phyloP scores from a whole-genome alignment of 2,113 vertebrate species.

The Ardeotis arabs region DNA sequence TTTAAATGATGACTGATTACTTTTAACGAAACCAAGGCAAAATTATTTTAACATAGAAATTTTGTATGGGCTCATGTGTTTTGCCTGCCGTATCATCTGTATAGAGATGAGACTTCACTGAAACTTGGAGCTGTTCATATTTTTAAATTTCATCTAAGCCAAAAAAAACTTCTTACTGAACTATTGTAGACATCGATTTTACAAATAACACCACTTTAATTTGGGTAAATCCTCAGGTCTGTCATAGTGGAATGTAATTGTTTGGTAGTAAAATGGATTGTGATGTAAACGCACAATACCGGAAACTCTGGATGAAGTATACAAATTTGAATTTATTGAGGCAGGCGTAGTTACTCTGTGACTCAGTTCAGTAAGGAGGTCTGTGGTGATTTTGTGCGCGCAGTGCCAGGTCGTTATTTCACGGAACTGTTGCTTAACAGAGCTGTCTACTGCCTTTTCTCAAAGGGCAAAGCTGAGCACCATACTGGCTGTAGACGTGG shows the following conservation, averaged over 20 bases:
- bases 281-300: not conserved
- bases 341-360: not conserved
- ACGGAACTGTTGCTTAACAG: slow-evolving; percentile 43
- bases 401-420: not conserved
- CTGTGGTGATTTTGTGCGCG: slow-evolving; percentile 33
- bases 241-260: not conserved
- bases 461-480: slow-evolving; percentile 2
- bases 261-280: not conserved
- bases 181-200: not conserved
- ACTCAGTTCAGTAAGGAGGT: slow-evolving; percentile 11
- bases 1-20: not conserved
- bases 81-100: not conserved
- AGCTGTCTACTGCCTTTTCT: slow-evolving; percentile 26
- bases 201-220: not conserved
- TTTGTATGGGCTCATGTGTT: not conserved
- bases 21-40: not conserved
- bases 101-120: not conserved
- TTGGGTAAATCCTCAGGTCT: not conserved
- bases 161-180: not conserved
- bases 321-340: slow-evolving; percentile 27
- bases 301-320: not conserved
- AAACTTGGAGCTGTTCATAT: not conserved
- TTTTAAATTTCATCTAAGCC: not conserved
- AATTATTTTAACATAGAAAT: not conserved
- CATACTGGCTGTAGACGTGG: not conserved